Evolutionary conservation across 2,113 vertebrate genomes (phyloP).

Genomic region (Oryzias javanicus): DNA sequence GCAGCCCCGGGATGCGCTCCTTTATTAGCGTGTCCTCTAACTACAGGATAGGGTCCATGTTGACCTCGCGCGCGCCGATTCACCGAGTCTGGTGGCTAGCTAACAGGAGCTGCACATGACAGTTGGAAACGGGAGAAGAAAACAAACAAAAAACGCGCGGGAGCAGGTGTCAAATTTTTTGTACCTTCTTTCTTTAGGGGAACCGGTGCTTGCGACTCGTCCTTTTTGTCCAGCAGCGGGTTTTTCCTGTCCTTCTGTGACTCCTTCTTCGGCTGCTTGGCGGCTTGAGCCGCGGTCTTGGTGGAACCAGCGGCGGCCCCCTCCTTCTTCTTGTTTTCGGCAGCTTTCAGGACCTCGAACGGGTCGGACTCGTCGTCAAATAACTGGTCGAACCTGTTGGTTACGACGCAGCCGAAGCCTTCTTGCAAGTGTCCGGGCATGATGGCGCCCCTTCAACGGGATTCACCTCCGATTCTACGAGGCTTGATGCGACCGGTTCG

Average conservation of each 20-base stretch:
- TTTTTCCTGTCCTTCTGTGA: constrained; percentile 93
- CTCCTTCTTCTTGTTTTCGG: constrained; percentile 95
- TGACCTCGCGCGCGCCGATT: constrained; percentile 61
- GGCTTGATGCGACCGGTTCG: constrained; percentile 79
- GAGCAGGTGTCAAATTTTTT: background rate
- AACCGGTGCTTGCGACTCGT: constrained; percentile 80
- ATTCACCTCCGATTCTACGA: constrained; percentile 94
- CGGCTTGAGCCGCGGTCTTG: constrained; percentile 85
- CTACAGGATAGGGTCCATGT: constrained; percentile 46
- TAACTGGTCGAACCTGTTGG: constrained; percentile 97
- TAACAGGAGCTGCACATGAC: constrained; percentile 51
- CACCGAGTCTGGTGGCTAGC: constrained; percentile 33
- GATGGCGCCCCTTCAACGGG: constrained; percentile 93
- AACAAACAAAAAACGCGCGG: background rate
- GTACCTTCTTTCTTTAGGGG: constrained; percentile 89
- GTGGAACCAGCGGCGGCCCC: constrained; percentile 78
- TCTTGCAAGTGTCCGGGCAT: constrained; percentile 99
- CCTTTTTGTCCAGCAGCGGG: constrained; percentile 85
- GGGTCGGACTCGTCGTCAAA: constrained; percentile 96
- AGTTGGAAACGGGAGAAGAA: constrained; percentile 8
- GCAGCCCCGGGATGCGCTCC: background rate
- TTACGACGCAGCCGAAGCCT: constrained; percentile 96
- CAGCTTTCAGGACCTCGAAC: constrained; percentile 92
- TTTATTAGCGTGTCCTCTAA: constrained; percentile 36
- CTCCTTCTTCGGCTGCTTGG: constrained; percentile 92